phyloP scores from a whole-genome alignment of 2,888 invertebrate genomes.

The Nemotelus nigrinus region DNA sequence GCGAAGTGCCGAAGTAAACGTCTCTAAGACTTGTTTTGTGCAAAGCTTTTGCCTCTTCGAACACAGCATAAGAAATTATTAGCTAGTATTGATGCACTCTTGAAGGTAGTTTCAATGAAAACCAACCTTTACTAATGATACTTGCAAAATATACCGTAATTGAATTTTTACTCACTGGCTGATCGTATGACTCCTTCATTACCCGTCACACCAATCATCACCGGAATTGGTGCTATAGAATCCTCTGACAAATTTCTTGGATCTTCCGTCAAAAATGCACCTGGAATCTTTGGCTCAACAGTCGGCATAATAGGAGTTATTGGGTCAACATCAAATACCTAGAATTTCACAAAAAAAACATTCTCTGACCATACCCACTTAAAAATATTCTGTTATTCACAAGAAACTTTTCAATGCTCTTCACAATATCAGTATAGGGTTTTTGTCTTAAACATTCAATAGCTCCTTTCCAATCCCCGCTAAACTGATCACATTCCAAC shows the following conservation, averaged over 20 bases:
- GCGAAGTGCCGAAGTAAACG: too few relatives aligned
- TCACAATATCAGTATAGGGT: background rate
- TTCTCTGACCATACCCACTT: background rate
- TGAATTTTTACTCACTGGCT: background rate
- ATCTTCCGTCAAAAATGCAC: slow-evolving; percentile 25
- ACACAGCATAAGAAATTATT: too few relatives aligned
- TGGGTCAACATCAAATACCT: slow-evolving; percentile 4
- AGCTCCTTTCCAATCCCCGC: background rate
- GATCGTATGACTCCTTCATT: slow-evolving; percentile 11
- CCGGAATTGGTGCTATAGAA: background rate
- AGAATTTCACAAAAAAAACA: background rate
- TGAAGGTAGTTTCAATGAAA: too few relatives aligned
- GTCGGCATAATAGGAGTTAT: background rate
- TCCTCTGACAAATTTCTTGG: background rate
- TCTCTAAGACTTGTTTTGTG: too few relatives aligned
- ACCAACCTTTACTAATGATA: too few relatives aligned
- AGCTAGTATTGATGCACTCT: too few relatives aligned
- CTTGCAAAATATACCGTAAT: too few relatives aligned
- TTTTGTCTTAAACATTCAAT: background rate
- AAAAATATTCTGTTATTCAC: background rate
- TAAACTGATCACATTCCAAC: background rate
- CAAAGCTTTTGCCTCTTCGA: too few relatives aligned
- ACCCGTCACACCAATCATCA: background rate
- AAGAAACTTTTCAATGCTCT: background rate
- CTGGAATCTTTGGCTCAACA: background rate